A percentile compares a stretch with the other conserved stretches of the same genome.
Evolutionary conservation across 2,797 vertebrate genomes (phyloP).

Genomic region (Parambassis ranga): DNA sequence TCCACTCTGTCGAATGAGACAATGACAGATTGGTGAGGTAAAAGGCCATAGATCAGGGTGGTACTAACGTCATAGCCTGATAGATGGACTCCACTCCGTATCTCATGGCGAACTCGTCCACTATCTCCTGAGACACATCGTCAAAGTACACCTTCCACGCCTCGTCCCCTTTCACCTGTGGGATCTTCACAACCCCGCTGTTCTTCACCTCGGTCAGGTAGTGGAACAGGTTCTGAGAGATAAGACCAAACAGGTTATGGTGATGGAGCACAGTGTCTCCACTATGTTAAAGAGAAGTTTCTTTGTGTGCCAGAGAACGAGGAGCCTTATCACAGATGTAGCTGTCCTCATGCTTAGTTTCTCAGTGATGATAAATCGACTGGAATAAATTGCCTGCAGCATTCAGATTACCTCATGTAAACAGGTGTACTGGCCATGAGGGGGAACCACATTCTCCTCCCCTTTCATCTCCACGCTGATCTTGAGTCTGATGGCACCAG

Average conservation of each 20-base stretch:
- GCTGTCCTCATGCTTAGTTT: not conserved
- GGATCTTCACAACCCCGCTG: slow-evolving; percentile 91
- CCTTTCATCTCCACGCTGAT: slow-evolving; percentile 98
- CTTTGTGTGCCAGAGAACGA: not conserved
- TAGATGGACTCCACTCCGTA: slow-evolving; percentile 98
- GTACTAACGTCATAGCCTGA: slow-evolving; percentile 98
- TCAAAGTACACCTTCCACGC: slow-evolving; percentile 99
- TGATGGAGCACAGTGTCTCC: slow-evolving; percentile 29
- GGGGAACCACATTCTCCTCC: slow-evolving; percentile 95
- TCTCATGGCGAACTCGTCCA: slow-evolving; percentile 98
- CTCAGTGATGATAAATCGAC: not conserved
- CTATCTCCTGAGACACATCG: slow-evolving; percentile 94
- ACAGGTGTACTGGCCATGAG: slow-evolving; percentile 96
- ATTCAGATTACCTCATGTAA: slow-evolving; percentile 94
- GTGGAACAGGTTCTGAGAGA: slow-evolving; percentile 92
- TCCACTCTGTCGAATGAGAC: slow-evolving; percentile 61
- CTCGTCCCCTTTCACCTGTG: slow-evolving; percentile 93
- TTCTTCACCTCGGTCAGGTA: slow-evolving; percentile 92
- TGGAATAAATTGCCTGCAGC: too few species aligned
- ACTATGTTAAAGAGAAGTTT: not conserved
- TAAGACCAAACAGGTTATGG: slow-evolving; percentile 12
- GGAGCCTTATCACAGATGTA: not conserved
- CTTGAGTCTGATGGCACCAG: slow-evolving; percentile 94
- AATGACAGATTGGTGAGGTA: slow-evolving; percentile 63
- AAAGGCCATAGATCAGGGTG: slow-evolving; percentile 73